Conservation (phyloP, 2,113 vertebrate genomes). For the Haemorhous mexicanus region DNA sequence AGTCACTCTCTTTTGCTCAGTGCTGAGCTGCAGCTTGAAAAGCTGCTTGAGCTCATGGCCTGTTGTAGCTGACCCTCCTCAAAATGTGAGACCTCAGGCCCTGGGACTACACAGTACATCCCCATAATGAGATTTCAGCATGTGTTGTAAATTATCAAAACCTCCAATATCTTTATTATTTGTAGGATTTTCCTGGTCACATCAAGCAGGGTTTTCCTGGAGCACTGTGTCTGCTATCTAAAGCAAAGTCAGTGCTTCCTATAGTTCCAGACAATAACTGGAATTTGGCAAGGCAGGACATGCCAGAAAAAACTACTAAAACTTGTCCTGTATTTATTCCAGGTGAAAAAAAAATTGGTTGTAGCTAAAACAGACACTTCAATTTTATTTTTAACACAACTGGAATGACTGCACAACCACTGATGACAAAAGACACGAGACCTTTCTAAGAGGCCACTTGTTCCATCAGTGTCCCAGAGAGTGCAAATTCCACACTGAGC, state of each 20-base stretch:
- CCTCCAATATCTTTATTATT: background rate
- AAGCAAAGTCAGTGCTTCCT: background rate
- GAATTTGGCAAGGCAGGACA: background rate
- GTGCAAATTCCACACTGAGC: background rate
- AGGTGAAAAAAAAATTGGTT: background rate
- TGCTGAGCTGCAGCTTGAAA: background rate
- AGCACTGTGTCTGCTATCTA: background rate
- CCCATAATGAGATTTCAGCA: background rate
- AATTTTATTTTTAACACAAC: background rate
- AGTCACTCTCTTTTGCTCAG: background rate
- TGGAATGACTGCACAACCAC: accelerated
- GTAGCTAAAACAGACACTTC: background rate
- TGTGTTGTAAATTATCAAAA: background rate
- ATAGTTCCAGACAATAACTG: background rate
- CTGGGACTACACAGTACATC: accelerated
- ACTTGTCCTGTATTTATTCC: background rate
- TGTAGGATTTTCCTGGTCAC: background rate
- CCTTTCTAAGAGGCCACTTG: background rate
- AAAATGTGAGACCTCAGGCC: background rate
- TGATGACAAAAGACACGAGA: background rate
- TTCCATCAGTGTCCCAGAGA: background rate
- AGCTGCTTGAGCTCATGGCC: background rate
- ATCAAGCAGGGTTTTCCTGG: background rate
- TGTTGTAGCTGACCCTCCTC: background rate
- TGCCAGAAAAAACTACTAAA: background rate